Evolutionary conservation across 1,140 invertebrate genomes (phyloP), one percentile per base, ranked within the genome.

Genomic region (Lerema accius): DNA sequence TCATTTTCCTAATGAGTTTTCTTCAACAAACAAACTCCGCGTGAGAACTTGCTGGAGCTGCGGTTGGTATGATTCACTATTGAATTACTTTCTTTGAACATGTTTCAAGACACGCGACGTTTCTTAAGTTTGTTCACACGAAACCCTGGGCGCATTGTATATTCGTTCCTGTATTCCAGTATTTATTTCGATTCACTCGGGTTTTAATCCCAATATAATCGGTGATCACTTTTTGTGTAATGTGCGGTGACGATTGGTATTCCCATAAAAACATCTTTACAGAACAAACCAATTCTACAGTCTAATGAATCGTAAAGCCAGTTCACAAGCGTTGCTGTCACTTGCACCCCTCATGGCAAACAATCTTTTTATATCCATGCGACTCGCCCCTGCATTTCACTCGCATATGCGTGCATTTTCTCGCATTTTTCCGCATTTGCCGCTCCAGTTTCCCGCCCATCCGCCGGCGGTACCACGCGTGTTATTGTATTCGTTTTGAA

Each of bases 401-500:
- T 9, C 28, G 4, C 7, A 32, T 32, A 32, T 32, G 28, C 28
- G 28, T 7, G 9, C 7, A 32, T 32, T 32, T 32, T 32, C 28
- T 9, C 28, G 28, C 28, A 32, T 32, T 32, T 32, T 32, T 7
- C 28, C 28, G 28, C 28, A 26, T 28, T 23, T 32, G 13, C 39
- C 37, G 16, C 53, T 26, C 37, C 26, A 43, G 37, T 56, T 45
- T 56, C 40, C 39, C 14, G 15, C 23, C 19, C 42, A 46, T 43
- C 26, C 17, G 26, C 55, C 42, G 42, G 42, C 35, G 42, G 55
- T 55, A 39, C 39, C 49, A 45, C 42, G 42, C 35, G 23, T 46
- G 26, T 46, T 46, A 58, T 58, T 58, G 55, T 58, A 23, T 28
- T 58, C 42, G 28, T 28, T 58, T 58, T 58, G 55, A 58, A 56